Conservation (phyloP, 2,113 vertebrate genomes). For the Rostratula benghalensis region DNA sequence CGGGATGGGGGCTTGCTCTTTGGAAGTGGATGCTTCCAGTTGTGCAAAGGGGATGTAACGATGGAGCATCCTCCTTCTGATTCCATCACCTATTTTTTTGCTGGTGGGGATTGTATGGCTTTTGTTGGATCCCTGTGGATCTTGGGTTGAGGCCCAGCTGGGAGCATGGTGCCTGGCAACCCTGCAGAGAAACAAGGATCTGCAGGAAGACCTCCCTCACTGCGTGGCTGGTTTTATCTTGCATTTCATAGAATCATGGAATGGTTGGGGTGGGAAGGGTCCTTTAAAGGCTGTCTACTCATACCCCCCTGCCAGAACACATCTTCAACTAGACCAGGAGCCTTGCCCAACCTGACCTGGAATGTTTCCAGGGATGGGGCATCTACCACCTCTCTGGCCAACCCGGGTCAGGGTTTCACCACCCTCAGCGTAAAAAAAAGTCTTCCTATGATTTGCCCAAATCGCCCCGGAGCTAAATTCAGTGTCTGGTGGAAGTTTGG, state of each 20-base stretch:
- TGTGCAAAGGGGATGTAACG: not conserved
- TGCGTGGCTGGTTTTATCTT: not conserved
- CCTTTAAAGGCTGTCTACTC: not conserved
- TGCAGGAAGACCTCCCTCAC: not conserved
- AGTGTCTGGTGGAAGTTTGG: not conserved
- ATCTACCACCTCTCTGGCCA: not conserved
- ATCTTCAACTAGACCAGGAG: not conserved
- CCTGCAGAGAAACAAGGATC: not conserved
- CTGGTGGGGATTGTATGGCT: not conserved
- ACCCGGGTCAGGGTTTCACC: not conserved
- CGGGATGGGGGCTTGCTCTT: not conserved
- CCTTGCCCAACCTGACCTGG: not conserved
- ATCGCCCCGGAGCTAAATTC: fast-evolving
- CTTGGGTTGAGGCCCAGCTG: not conserved
- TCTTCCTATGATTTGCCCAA: not conserved
- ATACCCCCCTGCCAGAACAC: not conserved
- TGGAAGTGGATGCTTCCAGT: not conserved
- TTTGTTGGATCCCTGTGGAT: not conserved
- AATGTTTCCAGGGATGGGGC: not conserved
- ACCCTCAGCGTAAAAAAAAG: not conserved
- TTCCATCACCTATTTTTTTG: fast-evolving
- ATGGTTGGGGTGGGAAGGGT: not conserved
- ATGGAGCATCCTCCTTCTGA: not conserved
- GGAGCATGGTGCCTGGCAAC: not conserved
- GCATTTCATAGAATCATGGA: not conserved